Evolutionary conservation across 2,113 vertebrate species (phyloP).

Genomic region (Pelvicachromis taeniatus): DNA sequence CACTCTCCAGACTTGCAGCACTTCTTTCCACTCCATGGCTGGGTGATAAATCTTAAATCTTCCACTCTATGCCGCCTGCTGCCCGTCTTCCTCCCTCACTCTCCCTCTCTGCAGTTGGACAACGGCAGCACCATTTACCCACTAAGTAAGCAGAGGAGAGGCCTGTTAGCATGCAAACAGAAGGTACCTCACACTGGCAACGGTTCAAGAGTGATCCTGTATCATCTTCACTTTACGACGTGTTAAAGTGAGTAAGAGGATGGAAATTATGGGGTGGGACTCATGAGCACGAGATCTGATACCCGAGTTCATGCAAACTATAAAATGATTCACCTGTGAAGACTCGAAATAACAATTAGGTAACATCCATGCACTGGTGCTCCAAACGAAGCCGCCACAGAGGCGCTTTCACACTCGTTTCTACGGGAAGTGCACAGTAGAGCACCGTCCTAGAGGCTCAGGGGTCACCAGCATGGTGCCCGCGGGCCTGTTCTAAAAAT

Average conservation of each 20-base stretch:
- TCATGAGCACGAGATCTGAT: not conserved
- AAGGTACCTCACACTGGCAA: not conserved
- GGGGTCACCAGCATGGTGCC: no score
- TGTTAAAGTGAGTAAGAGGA: not conserved
- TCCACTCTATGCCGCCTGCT: not conserved
- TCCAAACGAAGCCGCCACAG: not conserved
- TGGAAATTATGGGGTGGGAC: not conserved
- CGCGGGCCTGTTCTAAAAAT: no score
- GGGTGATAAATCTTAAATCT: constrained; percentile 43
- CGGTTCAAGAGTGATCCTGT: not conserved
- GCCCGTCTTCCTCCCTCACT: not conserved
- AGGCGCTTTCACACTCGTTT: not conserved
- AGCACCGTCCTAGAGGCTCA: no score
- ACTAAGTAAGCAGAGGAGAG: not conserved
- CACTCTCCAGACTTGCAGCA: constrained; percentile 29
- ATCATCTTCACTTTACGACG: not conserved
- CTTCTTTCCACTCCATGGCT: constrained; percentile 41
- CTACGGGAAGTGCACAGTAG: rapidly evolving
- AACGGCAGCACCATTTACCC: not conserved
- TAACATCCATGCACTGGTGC: rapidly evolving
- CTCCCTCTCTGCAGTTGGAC: not conserved
- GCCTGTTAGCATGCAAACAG: not conserved
- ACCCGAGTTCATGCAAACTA: not conserved
- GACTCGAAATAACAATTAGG: not conserved
- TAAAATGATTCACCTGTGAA: not conserved